Conservation (phyloP, 2,797 vertebrate species). For the Coracias cyanogaster region DNA sequence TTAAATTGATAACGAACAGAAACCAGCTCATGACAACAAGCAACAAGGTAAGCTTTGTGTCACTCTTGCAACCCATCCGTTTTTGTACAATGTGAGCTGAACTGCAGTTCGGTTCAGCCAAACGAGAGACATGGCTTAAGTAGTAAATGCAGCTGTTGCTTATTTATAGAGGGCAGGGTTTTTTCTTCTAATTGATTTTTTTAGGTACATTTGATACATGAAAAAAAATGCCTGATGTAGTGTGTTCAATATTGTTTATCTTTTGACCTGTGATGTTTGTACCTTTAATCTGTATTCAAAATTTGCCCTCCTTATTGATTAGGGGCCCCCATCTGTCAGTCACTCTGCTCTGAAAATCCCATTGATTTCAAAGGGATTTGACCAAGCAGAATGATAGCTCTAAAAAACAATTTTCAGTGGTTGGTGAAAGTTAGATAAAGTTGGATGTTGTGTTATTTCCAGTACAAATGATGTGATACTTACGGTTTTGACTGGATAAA, state of each 20-base stretch:
- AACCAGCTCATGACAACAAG: background rate
- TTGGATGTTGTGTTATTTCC: background rate
- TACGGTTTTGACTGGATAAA: background rate
- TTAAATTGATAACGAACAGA: constrained; percentile 25
- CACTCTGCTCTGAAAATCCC: constrained; percentile 16
- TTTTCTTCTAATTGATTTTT: constrained; percentile 14
- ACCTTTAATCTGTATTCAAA: background rate
- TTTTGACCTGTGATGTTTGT: background rate
- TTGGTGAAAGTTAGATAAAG: background rate
- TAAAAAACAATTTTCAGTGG: background rate
- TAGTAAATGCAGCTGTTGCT: background rate
- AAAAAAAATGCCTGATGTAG: background rate
- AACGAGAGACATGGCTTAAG: background rate
- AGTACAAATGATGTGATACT: background rate
- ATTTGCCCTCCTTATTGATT: background rate
- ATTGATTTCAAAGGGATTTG: constrained; percentile 42
- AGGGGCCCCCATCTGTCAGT: background rate
- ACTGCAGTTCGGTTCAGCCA: background rate
- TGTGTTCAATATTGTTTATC: background rate
- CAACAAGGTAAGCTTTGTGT: constrained; percentile 9
- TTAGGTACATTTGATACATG: background rate
- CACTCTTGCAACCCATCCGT: background rate
- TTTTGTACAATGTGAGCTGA: background rate
- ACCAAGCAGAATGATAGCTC: background rate
- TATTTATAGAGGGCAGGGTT: background rate